Evolutionary conservation across 2,888 invertebrate species (phyloP).

Genomic region (Buathra laborator): DNA sequence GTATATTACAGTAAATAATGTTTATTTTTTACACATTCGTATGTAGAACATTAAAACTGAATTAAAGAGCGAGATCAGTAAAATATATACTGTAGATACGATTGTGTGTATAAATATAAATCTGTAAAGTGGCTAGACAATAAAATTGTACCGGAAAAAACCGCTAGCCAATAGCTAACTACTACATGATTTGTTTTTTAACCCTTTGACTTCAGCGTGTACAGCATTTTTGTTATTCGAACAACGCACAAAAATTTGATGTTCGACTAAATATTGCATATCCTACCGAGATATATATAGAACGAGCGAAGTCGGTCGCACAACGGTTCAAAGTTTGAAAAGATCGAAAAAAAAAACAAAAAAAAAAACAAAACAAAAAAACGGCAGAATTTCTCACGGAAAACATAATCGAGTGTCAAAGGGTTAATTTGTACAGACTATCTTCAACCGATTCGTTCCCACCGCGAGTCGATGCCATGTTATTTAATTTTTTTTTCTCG

Average conservation of each 20-base stretch:
- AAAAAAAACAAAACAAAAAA: conserved; percentile 1
- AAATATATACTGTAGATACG: conserved; percentile 38
- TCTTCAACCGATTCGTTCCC: conserved; percentile 13
- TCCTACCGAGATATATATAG: conserved; percentile 4
- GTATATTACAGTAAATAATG: conserved; percentile 58
- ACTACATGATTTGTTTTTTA: conserved; percentile 16
- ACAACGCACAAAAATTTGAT: background rate
- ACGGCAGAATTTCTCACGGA: background rate
- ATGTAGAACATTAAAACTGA: conserved; percentile 53
- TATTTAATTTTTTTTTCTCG: background rate
- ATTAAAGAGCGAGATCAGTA: conserved; percentile 55
- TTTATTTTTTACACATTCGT: conserved; percentile 48
- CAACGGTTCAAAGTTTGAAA: background rate
- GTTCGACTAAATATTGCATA: conserved; percentile 1
- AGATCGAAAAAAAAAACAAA: background rate
- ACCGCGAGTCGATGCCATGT: conserved; percentile 4
- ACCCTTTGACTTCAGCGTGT: conserved; percentile 16
- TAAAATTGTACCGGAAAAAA: conserved; percentile 28
- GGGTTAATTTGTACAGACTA: conserved; percentile 32
- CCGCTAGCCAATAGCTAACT: conserved; percentile 23
- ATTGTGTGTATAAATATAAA: conserved; percentile 54
- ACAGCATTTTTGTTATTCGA: background rate
- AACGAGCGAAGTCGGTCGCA: background rate
- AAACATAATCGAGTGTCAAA: conserved; percentile 23
- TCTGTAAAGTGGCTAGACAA: conserved; percentile 44